Percentiles rank a stretch among this genome's conserved stretches.
Evolutionary conservation across 2,888 invertebrate species (phyloP).

Genomic region (Campoplex nolae): DNA sequence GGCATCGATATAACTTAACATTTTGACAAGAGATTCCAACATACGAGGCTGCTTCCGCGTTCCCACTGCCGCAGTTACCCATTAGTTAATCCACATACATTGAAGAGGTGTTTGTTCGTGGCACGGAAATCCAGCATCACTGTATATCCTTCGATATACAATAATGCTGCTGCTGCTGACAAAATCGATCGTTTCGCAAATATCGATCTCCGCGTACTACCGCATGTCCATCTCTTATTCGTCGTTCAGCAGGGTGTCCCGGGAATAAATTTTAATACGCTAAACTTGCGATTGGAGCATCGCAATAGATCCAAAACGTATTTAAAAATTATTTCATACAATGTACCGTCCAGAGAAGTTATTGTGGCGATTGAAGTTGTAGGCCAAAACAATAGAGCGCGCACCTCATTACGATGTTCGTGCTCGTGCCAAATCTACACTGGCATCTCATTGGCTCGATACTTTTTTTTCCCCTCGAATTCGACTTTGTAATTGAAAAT

Average conservation of each 20-base stretch:
- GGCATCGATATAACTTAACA: slow-evolving; percentile 17
- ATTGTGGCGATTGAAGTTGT: background rate
- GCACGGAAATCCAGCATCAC: background rate
- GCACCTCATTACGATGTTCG: background rate
- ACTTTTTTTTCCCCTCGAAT: background rate
- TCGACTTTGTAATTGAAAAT: background rate
- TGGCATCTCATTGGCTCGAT: background rate
- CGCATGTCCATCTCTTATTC: background rate
- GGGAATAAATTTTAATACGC: background rate
- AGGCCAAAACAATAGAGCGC: background rate
- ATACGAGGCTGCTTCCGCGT: background rate
- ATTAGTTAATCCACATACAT: slow-evolving; percentile 17
- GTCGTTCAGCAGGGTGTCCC: background rate
- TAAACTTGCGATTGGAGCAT: background rate
- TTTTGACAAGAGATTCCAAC: slow-evolving; percentile 5
- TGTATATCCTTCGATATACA: slow-evolving; percentile 7
- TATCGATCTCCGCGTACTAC: slow-evolving; percentile 31
- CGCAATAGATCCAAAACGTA: background rate
- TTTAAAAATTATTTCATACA: background rate
- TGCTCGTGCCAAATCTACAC: background rate
- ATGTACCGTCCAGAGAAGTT: background rate
- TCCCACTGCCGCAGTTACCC: background rate
- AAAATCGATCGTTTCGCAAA: slow-evolving; percentile 43
- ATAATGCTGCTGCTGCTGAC: background rate
- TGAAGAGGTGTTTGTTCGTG: slow-evolving; percentile 2